Evolutionary conservation across 2,888 invertebrate species (phyloP), one percentile per base, ranked within the genome.

Genomic region (Lasioglossum lativentre): DNA sequence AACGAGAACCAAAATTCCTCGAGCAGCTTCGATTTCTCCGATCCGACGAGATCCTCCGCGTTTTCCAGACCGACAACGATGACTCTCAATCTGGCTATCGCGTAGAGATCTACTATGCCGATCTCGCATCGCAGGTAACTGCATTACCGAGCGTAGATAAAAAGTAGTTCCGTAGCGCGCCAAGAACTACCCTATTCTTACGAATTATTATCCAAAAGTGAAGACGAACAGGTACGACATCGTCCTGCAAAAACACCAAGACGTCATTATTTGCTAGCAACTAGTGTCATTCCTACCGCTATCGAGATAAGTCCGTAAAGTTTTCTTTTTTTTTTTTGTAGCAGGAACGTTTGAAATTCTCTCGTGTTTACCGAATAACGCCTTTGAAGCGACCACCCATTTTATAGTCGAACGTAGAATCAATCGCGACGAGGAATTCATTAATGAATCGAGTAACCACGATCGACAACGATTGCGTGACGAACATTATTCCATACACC

Each of bases 61-160:
- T 94, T 94, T 56, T 93, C 94, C 2, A 92, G 93, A 38, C 92
- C 94, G 0, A 86, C 91, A 23, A 88, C 90, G 14, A 93, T 94
- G 86, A 93, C 92, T 19, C 86, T 94, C 8, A 94, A 94, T 78
- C 80, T 94, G 75, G 94, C 93, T 3, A 91, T 94, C 56, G 94
- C 94, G 75, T 94, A 85, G 73, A 66, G 14, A 45, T 34, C 19
- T 63, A 4, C 19, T 8, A 16, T 16, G 30, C 30, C 2, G 63
- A 63, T 16, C 63, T 63, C 16, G 1, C 8, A 0, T 63, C 30
- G 16, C 6, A 4, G 34, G 23, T 68, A 38, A 38, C n/a, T 16
- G 59, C n/a, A 63, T 75, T 84, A 75, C 40, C 71, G n/a, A 66
- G n/a, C 34, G 56, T 16, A 59, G 68, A 19, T 80, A 23, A 78